Conservation (phyloP, 2,888 invertebrate genomes). For the Oscheius onirici region DNA sequence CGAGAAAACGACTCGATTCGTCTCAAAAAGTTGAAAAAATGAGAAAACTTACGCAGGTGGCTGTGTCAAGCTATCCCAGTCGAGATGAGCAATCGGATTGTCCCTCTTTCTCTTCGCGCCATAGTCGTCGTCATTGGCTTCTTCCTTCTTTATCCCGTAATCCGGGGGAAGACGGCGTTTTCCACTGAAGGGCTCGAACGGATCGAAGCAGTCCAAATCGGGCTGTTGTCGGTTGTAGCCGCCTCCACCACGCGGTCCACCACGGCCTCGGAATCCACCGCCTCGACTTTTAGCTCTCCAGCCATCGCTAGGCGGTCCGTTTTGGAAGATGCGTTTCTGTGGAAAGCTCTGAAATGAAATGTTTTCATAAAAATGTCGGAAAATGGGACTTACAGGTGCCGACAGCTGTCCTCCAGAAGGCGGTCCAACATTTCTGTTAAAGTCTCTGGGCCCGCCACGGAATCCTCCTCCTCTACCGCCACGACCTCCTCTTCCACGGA, state of each 20-base stretch:
- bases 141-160: conserved; percentile 26
- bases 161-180: conserved; percentile 44
- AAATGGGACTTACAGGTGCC: neutral
- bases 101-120: too few relatives aligned
- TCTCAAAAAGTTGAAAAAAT: too few relatives aligned
- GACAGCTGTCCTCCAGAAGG: neutral
- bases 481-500: conserved; percentile 10
- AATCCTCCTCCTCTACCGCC: conserved; percentile 9
- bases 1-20: too few relatives aligned
- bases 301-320: conserved; percentile 8
- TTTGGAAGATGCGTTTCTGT: neutral
- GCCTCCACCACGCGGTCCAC: conserved; percentile 37
- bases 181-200: conserved; percentile 59
- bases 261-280: conserved; percentile 37
- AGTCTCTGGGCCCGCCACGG: neutral
- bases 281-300: conserved; percentile 19
- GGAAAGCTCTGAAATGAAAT: too few relatives aligned
- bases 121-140: neutral
- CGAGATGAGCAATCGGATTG: too few relatives aligned
- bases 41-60: neutral
- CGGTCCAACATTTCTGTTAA: neutral
- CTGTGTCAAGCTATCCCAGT: neutral
- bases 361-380: neutral
- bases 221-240: conserved; percentile 19
- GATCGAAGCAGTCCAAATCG: conserved; percentile 46